A percentile compares a stretch with the other conserved stretches of the same genome.
Evolutionary conservation across 2,113 vertebrate species (phyloP).

Genomic region (Alouatta palliata): DNA sequence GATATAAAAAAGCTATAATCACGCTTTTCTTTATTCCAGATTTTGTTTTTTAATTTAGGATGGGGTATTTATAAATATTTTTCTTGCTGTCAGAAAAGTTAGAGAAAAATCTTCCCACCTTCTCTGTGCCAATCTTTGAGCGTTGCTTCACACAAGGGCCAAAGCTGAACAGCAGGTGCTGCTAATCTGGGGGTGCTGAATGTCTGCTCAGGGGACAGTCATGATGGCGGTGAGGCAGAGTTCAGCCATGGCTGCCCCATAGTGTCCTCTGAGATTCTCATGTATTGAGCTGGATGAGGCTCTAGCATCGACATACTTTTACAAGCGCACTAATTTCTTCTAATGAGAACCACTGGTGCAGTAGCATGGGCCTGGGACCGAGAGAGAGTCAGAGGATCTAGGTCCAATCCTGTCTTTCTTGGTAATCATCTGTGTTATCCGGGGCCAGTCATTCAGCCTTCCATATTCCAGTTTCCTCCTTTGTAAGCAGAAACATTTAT

Average conservation of each 20-base stretch:
- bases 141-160: not conserved
- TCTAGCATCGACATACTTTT: not conserved
- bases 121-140: not conserved
- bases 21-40: not conserved
- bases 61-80: not conserved
- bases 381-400: not conserved
- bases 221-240: not conserved
- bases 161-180: not conserved
- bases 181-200: not conserved
- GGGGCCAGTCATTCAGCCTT: not conserved
- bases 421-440: fast-evolving
- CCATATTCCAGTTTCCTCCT: not conserved
- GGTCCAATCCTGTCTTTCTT: not conserved
- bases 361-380: not conserved
- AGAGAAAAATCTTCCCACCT: not conserved
- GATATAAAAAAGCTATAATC: not conserved
- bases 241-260: not conserved
- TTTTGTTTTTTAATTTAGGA: not conserved
- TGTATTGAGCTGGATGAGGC: no score
- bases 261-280: not conserved
- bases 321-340: not conserved
- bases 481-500: not conserved
- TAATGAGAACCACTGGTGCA: not conserved
- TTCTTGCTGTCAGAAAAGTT: not conserved
- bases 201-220: not conserved